Conservation (phyloP, 2,113 vertebrate genomes). For the Pipra filicauda region DNA sequence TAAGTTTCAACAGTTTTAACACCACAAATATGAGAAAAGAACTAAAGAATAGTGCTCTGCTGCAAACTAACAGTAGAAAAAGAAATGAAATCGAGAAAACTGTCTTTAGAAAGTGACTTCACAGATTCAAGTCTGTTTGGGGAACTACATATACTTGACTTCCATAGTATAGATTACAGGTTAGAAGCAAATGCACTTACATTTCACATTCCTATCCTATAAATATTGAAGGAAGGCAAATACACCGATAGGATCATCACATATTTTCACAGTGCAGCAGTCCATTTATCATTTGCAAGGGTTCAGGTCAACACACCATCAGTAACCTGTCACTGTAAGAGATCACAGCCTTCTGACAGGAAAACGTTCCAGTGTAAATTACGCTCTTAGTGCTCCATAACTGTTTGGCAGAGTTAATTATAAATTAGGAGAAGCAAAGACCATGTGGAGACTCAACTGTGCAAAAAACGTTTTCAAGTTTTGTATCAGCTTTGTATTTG, state of each 20-base stretch:
- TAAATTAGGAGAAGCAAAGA: not conserved
- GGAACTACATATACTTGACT: not conserved
- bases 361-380: not conserved
- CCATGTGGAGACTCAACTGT: not conserved
- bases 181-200: not conserved
- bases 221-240: not conserved
- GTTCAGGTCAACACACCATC: not conserved
- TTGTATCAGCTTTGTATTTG: not conserved
- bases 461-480: not conserved
- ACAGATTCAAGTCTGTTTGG: not conserved
- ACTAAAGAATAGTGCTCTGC: not conserved
- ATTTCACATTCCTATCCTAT: not conserved
- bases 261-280: not conserved
- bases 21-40: not conserved
- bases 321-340: not conserved
- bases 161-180: fast-evolving
- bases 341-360: not conserved
- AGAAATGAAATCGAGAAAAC: not conserved
- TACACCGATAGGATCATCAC: not conserved
- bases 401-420: not conserved
- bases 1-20: not conserved
- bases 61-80: not conserved
- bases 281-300: not conserved
- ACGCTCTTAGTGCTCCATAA: not conserved
- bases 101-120: not conserved